A percentile compares a stretch with the other conserved stretches of the same genome.
These are phyloP conservation scores for Saccopteryx bilineata DNA, from an alignment of 2,113 vertebrate species.

Conservation along the genomic window DNA sequence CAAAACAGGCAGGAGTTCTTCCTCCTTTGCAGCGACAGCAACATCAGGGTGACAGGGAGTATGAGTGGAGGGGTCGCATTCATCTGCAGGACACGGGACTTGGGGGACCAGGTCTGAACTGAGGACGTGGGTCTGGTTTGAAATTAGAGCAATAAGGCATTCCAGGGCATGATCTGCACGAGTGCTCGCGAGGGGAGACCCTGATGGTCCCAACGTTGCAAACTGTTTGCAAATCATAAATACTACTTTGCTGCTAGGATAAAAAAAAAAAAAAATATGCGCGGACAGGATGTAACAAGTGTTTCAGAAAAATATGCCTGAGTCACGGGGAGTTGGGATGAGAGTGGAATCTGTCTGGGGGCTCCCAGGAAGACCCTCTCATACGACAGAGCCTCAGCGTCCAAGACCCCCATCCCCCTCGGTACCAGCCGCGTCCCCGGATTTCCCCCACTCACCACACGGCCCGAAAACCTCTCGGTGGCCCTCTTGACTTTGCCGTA, in stretches of 20 bases:
- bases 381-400: not conserved
- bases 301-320: constrained; percentile 74
- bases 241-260: constrained; percentile 68
- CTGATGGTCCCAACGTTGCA: not conserved
- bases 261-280: constrained; percentile 69
- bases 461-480: constrained; percentile 96
- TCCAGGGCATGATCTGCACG: not conserved
- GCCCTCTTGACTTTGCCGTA: constrained; percentile 99
- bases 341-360: not conserved
- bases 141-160: constrained; percentile 25
- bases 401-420: not conserved
- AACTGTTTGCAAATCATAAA: constrained; percentile 74
- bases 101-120: not conserved
- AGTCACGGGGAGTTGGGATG: constrained; percentile 34
- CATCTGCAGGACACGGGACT: not conserved
- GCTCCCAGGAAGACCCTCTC: not conserved
- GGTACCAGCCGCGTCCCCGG: not conserved
- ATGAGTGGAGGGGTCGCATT: not conserved
- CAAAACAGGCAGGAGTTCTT: not conserved
- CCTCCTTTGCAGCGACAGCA: not conserved
- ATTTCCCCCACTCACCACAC: constrained; percentile 92
- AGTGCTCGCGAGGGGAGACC: not conserved
- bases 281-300: constrained; percentile 83
- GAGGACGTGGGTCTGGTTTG: not conserved
- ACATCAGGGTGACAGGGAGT: not conserved